Base-by-base conservation (phyloP, 1,140 invertebrate species). In the Plodia interpunctella region DNA sequence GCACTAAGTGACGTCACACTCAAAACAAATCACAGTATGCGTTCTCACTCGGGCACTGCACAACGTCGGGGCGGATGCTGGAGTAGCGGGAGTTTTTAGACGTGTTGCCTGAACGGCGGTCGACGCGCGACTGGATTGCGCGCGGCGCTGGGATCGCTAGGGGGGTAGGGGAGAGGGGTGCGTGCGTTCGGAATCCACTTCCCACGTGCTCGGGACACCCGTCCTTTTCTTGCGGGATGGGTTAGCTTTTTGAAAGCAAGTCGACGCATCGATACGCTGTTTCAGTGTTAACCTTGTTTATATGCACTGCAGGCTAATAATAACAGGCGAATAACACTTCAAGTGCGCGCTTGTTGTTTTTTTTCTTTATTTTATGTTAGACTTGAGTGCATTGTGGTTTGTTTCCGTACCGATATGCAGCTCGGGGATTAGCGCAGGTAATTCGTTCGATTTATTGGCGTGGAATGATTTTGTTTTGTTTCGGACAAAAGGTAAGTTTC, bases 161-260 rank as follows among this genome's bases (percentile, higher is more conserved):
- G 59, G 62, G 68, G 63, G 63, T 69, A 60, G 59, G 65, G 71
- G 71, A 69, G 71, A 70, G 74, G 78, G 77, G 80, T 88, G 86
- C 86, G 86, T 88, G 83, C 82, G 83, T 84, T 82, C 83, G 86
- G 83, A 88, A 88, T 88, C 78, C 80, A 76, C 82, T 86, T 83
- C 83, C 85, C 83, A 87, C 86, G 83, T 87, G 86, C 73, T 87
- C 74, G 63, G 65, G 30, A 32, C 68, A 60, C 53, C 80, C 79
- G 78, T 84, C 83, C 76, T 76, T 80, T 82, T 86, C 83, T 78
- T 80, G 65, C 82, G 65, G 83, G 83, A 86, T 79, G 83, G 83
- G 86, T 88, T 87, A 80, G 83, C 81, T 87, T 88, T 87, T 88
- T 80, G 82, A 87, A 85, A 80, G 76, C 73, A 67, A 70, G 68